Base-by-base conservation (phyloP, 1,140 invertebrate species). In the Ruditapes philippinarum region DNA sequence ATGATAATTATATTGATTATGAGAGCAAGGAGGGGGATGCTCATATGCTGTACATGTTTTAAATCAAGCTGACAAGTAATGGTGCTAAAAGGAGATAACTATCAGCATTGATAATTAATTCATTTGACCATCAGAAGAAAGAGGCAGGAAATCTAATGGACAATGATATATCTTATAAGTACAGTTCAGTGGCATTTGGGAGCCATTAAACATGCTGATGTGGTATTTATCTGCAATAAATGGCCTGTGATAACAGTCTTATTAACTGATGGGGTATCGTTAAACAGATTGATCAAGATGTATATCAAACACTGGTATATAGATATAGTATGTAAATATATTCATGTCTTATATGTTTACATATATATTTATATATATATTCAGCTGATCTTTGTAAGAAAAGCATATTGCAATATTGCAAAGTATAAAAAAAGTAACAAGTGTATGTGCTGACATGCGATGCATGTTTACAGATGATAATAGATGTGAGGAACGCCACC, bases 121-220 rank as follows among this genome's bases (percentile, higher is more conserved):
- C n/a, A 22, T 12, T 57, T 19, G 4, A 57, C n/a, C 54, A 5
- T n/a, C 4, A 57, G n/a, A 7, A 57, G 17, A 25, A 19, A n/a
- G n/a, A n/a, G n/a, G 19, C 36, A 17, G 22, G 3, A 19, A 31
- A 70, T 14, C 65, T 2, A 70, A 22, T 70, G 33, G 65, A 36
- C 65, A 70, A 57, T 38, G 65, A 70, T 40, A 1, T 38, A 70
- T 38, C 1, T 11, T 4, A 38, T 70, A 33, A 7, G 14, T 5
- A 40, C 33, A 70, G 31, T 2, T 70, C 31, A 70, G 33, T 40
- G 33, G 65, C 65, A 70, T 70, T 70, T 70, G 65, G 33, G 36
- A 70, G 36, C 28, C 65, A 70, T 70, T 70, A 70, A 70, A 70
- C 65, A 70, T 70, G 33, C 33, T 70, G 65, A n/a, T 70, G 33